These are phyloP conservation scores for Cepaea nemoralis DNA, from an alignment of 1,140 invertebrate species.

Conservation along the genomic window DNA sequence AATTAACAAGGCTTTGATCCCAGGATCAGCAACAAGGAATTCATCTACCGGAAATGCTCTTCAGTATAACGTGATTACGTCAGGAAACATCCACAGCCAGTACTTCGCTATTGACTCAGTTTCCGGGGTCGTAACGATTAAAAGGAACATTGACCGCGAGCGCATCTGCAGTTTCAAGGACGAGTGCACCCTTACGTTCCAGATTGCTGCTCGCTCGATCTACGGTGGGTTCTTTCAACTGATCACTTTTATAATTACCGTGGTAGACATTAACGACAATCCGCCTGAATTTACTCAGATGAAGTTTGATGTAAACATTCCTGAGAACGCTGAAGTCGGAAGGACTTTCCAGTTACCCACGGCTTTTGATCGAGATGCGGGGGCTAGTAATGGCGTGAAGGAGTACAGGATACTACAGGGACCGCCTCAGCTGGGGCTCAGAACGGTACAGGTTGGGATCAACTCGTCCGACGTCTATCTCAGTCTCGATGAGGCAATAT, in stretches of 20 bases:
- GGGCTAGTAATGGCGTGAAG: conserved; percentile 44
- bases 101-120: conserved; percentile 89
- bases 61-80: conserved; percentile 40
- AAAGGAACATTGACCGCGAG: conserved; percentile 46
- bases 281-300: conserved; percentile 83
- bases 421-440: conserved; percentile 47
- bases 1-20: conserved; percentile 16
- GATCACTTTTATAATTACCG: conserved; percentile 80
- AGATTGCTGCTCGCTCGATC: conserved; percentile 28
- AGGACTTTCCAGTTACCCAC: conserved; percentile 45
- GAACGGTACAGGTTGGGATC: conserved; percentile 48
- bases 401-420: conserved; percentile 48
- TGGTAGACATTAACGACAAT: conserved; percentile 93
- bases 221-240: conserved; percentile 35
- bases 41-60: conserved; percentile 23
- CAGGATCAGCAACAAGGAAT: not conserved
- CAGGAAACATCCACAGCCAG: conserved; percentile 39
- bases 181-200: conserved; percentile 48
- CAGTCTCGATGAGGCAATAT: conserved; percentile 45
- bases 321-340: conserved; percentile 47
- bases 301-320: conserved; percentile 75
- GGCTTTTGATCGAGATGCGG: conserved; percentile 50
- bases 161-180: conserved; percentile 54
- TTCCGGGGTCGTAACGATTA: conserved; percentile 83
- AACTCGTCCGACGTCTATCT: conserved; percentile 52